Percentiles rank a stretch among this genome's conserved stretches.
Conservation (phyloP, 1,140 invertebrate genomes). For the Galleria mellonella region DNA sequence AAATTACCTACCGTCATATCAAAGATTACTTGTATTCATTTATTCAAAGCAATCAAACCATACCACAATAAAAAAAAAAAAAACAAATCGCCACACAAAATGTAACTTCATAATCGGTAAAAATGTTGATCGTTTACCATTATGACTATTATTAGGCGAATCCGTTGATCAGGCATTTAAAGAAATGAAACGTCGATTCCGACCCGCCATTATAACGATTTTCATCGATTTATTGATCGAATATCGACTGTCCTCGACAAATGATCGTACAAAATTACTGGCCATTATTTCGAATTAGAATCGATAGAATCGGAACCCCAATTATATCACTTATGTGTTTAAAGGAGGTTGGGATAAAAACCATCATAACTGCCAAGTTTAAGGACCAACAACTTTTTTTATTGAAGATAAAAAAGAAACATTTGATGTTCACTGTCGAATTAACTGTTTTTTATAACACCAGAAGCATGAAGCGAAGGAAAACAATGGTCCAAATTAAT, state of each 20-base stretch:
- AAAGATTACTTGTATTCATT: too few relatives aligned
- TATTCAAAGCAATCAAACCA: too few relatives aligned
- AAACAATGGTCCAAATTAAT: background rate
- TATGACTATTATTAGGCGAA: slow-evolving; percentile 67
- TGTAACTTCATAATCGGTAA: slow-evolving; percentile 23
- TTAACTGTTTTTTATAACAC: slow-evolving; percentile 16
- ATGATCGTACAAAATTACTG: slow-evolving; percentile 64
- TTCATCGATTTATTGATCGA: slow-evolving; percentile 71
- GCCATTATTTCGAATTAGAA: slow-evolving; percentile 71
- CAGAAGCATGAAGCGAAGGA: background rate
- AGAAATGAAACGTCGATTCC: slow-evolving; percentile 69
- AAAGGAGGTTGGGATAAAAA: slow-evolving; percentile 64
- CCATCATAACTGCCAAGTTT: slow-evolving; percentile 48
- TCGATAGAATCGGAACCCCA: slow-evolving; percentile 67
- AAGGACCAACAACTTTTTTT: slow-evolving; percentile 23
- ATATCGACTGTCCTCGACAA: slow-evolving; percentile 69
- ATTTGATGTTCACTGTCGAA: background rate
- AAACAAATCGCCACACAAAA: slow-evolving; percentile 10
- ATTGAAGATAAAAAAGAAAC: slow-evolving; percentile 12
- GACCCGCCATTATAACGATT: slow-evolving; percentile 63
- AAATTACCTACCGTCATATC: too few relatives aligned
- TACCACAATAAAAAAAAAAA: slow-evolving; percentile 7
- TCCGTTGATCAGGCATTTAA: slow-evolving; percentile 66
- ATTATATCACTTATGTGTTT: slow-evolving; percentile 74
- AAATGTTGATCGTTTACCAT: slow-evolving; percentile 53